Conservation (phyloP, 2,888 invertebrate genomes). For the Spisula solida region DNA sequence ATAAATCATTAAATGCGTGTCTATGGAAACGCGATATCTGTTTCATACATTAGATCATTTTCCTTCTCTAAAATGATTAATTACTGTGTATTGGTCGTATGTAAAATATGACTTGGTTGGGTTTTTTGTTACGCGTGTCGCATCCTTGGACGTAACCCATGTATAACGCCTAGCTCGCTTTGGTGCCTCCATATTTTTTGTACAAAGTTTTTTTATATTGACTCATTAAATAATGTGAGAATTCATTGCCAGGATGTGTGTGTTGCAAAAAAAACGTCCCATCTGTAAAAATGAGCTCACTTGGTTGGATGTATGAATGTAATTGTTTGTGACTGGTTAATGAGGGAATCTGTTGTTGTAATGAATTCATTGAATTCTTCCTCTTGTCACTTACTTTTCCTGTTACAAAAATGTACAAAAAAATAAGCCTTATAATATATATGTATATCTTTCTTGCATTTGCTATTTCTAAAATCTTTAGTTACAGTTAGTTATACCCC, state of each 20-base stretch:
- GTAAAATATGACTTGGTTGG: constrained; percentile 7
- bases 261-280: not conserved
- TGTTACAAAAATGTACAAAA: too few relatives aligned
- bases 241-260: not conserved
- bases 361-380: constrained; percentile 10
- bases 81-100: constrained; percentile 1
- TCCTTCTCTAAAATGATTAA: not conserved
- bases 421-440: too few relatives aligned
- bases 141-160: not conserved
- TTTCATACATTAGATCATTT: constrained; percentile 4
- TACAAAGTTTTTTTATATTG: not conserved
- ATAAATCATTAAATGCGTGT: not conserved
- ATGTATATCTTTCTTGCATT: not conserved
- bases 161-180: not conserved
- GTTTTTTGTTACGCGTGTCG: not conserved
- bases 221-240: not conserved
- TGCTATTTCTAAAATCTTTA: not conserved
- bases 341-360: not conserved
- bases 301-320: not conserved
- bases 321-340: constrained; percentile 9
- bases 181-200: not conserved
- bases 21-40: not conserved
- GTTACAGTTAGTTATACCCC: too few relatives aligned
- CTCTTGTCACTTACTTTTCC: not conserved
- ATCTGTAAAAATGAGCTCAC: not conserved